Percentiles rank a stretch among this genome's conserved stretches.
These are phyloP conservation scores for Procambarus clarkii DNA, from an alignment of 1,140 invertebrate species.

Conservation along the genomic window DNA sequence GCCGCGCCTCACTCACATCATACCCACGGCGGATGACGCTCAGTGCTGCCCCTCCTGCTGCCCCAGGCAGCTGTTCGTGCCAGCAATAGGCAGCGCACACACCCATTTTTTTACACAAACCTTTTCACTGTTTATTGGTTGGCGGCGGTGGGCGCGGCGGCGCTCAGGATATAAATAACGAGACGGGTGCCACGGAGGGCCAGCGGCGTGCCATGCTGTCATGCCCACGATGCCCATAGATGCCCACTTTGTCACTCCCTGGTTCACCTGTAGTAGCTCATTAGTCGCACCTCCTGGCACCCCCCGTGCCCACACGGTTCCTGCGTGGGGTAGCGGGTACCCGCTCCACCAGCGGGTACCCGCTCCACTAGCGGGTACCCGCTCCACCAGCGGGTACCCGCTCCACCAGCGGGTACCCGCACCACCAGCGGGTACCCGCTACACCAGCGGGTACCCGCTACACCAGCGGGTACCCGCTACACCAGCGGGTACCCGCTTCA, in stretches of 20 bases:
- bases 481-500: no score
- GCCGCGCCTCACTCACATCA: slow-evolving; percentile 48
- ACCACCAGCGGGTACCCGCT: no score
- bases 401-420: no score
- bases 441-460: no score
- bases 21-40: slow-evolving; percentile 27
- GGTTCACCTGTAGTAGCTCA: no score
- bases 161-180: slow-evolving; percentile 65
- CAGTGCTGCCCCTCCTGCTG: background rate
- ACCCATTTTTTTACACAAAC: slow-evolving; percentile 61
- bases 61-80: background rate
- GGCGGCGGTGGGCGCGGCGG: slow-evolving; percentile 50
- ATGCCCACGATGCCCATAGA: slow-evolving; percentile 45
- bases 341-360: no score
- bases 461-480: no score
- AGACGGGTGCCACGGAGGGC: slow-evolving; percentile 56
- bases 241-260: slow-evolving; percentile 19
- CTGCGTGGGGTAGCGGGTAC: no score
- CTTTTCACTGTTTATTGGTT: slow-evolving; percentile 63
- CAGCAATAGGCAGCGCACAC: slow-evolving; percentile 48
- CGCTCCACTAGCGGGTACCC: no score
- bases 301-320: no score
- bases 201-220: slow-evolving; percentile 56
- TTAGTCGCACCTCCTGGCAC: no score
- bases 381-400: no score